Evolutionary conservation across 2,797 vertebrate species (phyloP).

Genomic region (Rhynchonycteris naso): DNA sequence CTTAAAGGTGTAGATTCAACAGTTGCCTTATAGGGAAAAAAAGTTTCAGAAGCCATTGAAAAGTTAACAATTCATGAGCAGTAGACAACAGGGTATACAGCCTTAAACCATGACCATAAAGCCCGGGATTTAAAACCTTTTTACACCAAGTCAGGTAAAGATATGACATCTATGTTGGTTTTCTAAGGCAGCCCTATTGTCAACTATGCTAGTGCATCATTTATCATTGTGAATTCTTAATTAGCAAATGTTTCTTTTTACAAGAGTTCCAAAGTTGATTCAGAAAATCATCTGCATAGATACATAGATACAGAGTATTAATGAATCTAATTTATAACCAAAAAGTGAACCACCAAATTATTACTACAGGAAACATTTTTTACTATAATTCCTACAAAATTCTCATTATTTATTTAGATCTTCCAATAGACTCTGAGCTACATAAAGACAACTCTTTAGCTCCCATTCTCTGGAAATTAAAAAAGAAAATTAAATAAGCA

Average conservation of each 20-base stretch:
- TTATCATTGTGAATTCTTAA: neutral
- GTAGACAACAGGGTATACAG: slow-evolving; percentile 23
- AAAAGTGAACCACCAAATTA: slow-evolving; percentile 26
- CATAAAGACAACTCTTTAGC: slow-evolving; percentile 12
- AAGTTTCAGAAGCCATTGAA: slow-evolving; percentile 34
- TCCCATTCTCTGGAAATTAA: neutral
- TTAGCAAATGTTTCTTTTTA: slow-evolving; percentile 39
- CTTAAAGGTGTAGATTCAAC: slow-evolving; percentile 42
- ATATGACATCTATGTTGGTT: neutral
- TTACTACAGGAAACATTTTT: neutral
- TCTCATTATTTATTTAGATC: slow-evolving; percentile 27
- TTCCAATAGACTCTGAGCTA: neutral
- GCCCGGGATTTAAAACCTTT: neutral
- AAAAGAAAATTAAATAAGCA: neutral
- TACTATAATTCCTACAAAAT: neutral
- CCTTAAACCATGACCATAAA: slow-evolving; percentile 6
- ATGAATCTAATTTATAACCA: slow-evolving; percentile 46
- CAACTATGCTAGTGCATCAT: slow-evolving; percentile 9
- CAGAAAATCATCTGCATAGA: slow-evolving; percentile 27
- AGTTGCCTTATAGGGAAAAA: slow-evolving; percentile 16
- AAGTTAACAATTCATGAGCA: neutral
- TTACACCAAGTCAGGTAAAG: neutral
- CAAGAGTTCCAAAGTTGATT: slow-evolving; percentile 32
- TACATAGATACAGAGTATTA: slow-evolving; percentile 41
- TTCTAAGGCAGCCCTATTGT: slow-evolving; percentile 43